Base-by-base conservation (phyloP, 2,888 invertebrate species). In the Harpalus rubripes region DNA sequence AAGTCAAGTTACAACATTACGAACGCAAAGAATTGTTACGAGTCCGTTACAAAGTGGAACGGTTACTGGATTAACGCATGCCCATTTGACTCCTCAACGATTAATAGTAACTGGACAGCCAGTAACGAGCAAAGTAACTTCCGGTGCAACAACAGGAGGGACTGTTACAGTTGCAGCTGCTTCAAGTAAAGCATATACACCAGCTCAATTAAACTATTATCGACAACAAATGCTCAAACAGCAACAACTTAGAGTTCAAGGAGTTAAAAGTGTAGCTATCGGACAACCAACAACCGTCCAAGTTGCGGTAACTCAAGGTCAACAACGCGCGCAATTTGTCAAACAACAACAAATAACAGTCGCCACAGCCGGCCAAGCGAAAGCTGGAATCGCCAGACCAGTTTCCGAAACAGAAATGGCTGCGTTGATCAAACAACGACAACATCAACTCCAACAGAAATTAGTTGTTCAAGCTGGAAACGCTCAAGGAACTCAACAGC, bases 171-270 rank as follows among this genome's bases (percentile, higher is more conserved):
- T 92, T 4, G 92, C 93, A 0, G 92, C 92, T 56, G 91, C 93
- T 85, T 12, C 44, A 52, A 52, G 44, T 52, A 93, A 93, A 88
- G 91, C 92, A 5, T 89, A 94, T 22, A 93, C 92, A 22, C 92
- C 92, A 2, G 92, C 93, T 0, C 94, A 94, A 87, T 87, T 94
- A 82, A 94, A 95, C 88, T 92, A 94, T 88, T 94, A 94, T 87
- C 92, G 94, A n/a, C 95, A 95, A 88, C 94, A 94, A 88, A 89
- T 85, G 22, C 86, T 63, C 90, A 85, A 90, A 81, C 91, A 91
- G 84, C 87, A 91, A 81, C 87, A 91, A n/a, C 86, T 91, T 76
- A 91, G 91, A 86, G 86, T 89, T 3, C 90, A 0, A 90, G 90
- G 52, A 88, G 86, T 86, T 12, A 86, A 84, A 63, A 79, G 78